Evolutionary conservation across 2,113 vertebrate genomes (phyloP).

Genomic region (Rhabdomys dilectus): DNA sequence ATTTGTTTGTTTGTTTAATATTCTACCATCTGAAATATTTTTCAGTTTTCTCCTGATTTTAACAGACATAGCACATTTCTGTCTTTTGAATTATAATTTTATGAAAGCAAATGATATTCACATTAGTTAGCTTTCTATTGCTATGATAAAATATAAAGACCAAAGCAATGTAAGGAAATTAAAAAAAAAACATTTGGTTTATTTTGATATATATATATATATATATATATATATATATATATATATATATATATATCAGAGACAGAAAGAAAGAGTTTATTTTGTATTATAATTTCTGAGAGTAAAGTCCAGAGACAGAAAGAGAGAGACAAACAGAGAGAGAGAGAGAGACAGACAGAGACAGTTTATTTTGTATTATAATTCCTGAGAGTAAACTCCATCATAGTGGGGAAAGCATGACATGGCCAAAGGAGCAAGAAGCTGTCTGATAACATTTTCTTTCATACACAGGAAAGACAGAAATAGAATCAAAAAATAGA

Average conservation of each 20-base stretch:
- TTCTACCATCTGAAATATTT: not conserved
- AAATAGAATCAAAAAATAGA: not conserved
- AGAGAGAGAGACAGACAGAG: not conserved
- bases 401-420: not conserved
- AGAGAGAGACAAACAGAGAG: too few species aligned
- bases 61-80: not conserved
- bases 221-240: too few species aligned
- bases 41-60: slow-evolving; percentile 2
- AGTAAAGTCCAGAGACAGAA: too few species aligned
- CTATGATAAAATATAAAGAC: not conserved
- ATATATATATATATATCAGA: too few species aligned
- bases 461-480: not conserved
- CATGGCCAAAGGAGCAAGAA: not conserved
- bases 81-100: not conserved
- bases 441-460: not conserved
- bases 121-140: not conserved
- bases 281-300: too few species aligned
- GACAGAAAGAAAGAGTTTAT: too few species aligned
- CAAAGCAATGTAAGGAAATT: too few species aligned
- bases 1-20: not conserved
- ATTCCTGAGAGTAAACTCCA: not conserved
- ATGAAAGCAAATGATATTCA: not conserved
- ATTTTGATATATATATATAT: too few species aligned
- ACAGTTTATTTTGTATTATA: not conserved
- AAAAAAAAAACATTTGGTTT: too few species aligned